Conservation (phyloP, 2,888 invertebrate species). For the Tenthredo livida region DNA sequence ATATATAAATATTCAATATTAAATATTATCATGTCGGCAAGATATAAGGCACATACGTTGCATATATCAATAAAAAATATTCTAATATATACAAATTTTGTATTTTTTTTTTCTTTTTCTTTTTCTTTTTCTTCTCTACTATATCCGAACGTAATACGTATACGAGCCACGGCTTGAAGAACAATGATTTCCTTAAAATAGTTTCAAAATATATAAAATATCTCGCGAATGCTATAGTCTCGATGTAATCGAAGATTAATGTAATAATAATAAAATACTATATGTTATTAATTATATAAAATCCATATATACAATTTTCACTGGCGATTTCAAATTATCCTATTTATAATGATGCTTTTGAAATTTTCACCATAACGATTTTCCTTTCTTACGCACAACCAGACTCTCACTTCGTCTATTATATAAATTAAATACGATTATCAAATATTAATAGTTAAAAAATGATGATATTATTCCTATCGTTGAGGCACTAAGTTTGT, state of each 20-base stretch:
- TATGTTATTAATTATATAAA: constrained; percentile 29
- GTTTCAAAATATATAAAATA: constrained; percentile 56
- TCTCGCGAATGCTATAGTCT: constrained; percentile 51
- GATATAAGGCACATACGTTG: constrained; percentile 73
- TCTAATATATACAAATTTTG: constrained; percentile 71
- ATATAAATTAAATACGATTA: constrained; percentile 52
- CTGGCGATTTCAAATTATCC: constrained; percentile 46
- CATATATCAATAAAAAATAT: constrained; percentile 63
- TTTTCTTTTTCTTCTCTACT: constrained; percentile 49
- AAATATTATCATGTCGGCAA: constrained; percentile 71
- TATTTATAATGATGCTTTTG: constrained; percentile 38
- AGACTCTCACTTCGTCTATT: constrained; percentile 61
- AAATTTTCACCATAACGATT: constrained; percentile 16
- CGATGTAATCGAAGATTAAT: constrained; percentile 5
- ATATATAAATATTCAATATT: constrained; percentile 71
- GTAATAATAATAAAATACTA: constrained; percentile 42
- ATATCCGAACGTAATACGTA: constrained; percentile 46
- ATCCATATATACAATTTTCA: constrained; percentile 48
- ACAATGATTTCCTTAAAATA: constrained; percentile 56
- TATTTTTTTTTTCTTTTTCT: constrained; percentile 57
- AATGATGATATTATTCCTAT: constrained; percentile 52
- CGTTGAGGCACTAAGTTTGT: constrained; percentile 40
- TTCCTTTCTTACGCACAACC: constrained; percentile 58
- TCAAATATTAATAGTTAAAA: constrained; percentile 54
- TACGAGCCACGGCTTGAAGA: constrained; percentile 38